A percentile compares a stretch with the other conserved stretches of the same genome.
phyloP scores from a whole-genome alignment of 2,113 vertebrate species.

The Plecotus auritus region DNA sequence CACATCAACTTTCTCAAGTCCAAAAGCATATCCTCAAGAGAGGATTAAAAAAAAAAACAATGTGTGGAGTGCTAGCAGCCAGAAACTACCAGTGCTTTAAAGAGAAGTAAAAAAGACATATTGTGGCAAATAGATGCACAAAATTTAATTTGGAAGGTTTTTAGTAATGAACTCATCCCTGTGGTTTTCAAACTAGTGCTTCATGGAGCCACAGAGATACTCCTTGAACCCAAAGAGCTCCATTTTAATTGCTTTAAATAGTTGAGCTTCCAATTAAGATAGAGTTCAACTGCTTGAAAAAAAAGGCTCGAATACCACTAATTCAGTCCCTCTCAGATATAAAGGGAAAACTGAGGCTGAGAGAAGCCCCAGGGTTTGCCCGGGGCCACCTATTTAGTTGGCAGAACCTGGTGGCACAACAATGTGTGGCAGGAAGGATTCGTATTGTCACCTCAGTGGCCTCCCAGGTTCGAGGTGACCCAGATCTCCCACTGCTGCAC shows the following conservation, averaged over 20 bases:
- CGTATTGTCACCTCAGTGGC: background rate
- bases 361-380: background rate
- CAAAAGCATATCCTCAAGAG: background rate
- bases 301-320: background rate
- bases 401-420: background rate
- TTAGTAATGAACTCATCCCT: background rate
- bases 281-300: background rate
- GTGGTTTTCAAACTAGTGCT: background rate
- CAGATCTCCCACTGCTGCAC: background rate
- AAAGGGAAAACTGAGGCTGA: background rate
- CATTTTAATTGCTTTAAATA: background rate
- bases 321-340: background rate
- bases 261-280: background rate
- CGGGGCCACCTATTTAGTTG: background rate
- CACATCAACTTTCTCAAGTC: background rate
- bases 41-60: background rate
- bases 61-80: background rate
- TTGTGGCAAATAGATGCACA: background rate
- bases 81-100: background rate
- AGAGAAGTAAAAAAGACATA: constrained; percentile 4
- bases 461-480: background rate
- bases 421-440: background rate
- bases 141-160: background rate
- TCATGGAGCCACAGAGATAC: background rate
- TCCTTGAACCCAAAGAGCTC: background rate